phyloP scores from a whole-genome alignment of 2,797 vertebrate species.

The Monodelphis domestica region DNA sequence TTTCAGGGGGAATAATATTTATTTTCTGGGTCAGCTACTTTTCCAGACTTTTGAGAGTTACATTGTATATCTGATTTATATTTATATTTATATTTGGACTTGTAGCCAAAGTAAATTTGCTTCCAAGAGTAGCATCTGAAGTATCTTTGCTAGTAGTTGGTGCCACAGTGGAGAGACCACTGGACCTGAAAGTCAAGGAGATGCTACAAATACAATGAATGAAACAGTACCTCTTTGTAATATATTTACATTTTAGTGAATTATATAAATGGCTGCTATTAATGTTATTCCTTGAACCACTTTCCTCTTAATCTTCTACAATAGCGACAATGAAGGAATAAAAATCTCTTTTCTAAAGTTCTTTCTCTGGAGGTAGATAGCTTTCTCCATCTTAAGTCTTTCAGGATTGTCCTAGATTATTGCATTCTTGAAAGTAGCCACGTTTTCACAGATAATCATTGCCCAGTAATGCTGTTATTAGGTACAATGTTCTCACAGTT shows the following conservation, averaged over 20 bases:
- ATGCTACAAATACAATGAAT: not conserved
- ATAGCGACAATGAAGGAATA: constrained; percentile 5
- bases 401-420: too few species aligned
- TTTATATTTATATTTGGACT: not conserved
- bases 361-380: too few species aligned
- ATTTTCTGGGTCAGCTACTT: constrained; percentile 67
- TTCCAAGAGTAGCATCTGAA: not conserved
- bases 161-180: not conserved
- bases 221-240: not conserved
- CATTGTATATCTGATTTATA: constrained; percentile 56
- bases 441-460: too few species aligned
- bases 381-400: too few species aligned
- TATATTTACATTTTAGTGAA: not conserved
- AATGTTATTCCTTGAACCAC: not conserved
- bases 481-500: too few species aligned
- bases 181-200: too few species aligned
- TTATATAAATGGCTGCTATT: not conserved
- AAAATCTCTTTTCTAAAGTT: not conserved
- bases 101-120: not conserved
- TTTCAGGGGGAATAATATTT: constrained; percentile 52
- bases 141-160: not conserved
- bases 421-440: too few species aligned
- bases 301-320: not conserved
- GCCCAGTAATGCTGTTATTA: too few species aligned
- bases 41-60: constrained; percentile 55